Evolutionary conservation across 2,888 invertebrate species (phyloP), one percentile per base, ranked within the genome.

Genomic region (Platycheirus rosarum): DNA sequence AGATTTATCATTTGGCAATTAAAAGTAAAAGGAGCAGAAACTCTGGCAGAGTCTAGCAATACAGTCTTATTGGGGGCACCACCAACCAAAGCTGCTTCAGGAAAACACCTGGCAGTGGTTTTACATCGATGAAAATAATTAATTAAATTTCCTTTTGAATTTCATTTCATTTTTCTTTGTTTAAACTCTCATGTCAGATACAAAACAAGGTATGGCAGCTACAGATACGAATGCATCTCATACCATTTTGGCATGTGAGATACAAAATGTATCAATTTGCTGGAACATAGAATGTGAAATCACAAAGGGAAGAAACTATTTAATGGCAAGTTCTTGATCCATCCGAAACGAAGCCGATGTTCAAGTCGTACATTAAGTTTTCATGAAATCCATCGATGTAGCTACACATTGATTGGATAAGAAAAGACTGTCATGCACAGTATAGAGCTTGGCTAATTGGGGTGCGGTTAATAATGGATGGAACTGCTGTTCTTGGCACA

Each of bases 401-500:
- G 23, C 3, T 23, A 57, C 23, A 40, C 23, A 55, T 55, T 13
- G 42, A 44, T 60, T 60, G 16, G 6, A 18, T 29, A n/a, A 32
- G 9, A 9, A 40, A 53, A 16, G 53, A 53, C 20, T 55, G 55
- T 40, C 55, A 60, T 29, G 11, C 4, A 9, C n/a, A 14, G 48
- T 2, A 18, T 35, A 35, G 35, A n/a, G 35, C 35, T 35, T 20
- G 53, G 37, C 44, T 66, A 23, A 57, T 35, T 18, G 20, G 11
- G 44, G 13, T 62, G 60, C 9, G 44, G 75, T 44, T 68, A 60
- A 42, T 68, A 60, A 51, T 73, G 66, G 60, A 44, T 57, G 66
- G 40, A 57, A 70, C 49, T 65, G 76, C 49, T 65, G 76, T 26
- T 78, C 71, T 78, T 78, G 78, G 29, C 78, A 71, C 49, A 71